Conservation (phyloP, 2,888 invertebrate genomes). For the Harmothoe impar region DNA sequence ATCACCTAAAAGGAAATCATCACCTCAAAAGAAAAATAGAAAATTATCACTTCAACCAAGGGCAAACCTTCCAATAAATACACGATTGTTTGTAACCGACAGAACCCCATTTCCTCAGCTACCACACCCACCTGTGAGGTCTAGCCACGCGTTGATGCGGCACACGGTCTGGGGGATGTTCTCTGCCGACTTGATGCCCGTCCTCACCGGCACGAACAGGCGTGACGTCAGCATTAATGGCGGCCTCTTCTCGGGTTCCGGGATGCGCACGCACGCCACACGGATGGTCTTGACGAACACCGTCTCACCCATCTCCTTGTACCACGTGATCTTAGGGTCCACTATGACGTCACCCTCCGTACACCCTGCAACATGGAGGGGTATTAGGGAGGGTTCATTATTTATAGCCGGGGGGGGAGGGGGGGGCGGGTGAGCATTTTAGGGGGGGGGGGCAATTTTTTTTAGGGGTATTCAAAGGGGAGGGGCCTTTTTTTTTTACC, state of each 20-base stretch:
- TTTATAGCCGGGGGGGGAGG: no score
- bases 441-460: no score
- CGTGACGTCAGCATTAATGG: neutral
- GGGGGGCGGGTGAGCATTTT: no score
- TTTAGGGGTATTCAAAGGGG: no score
- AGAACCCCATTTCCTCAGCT: neutral
- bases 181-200: conserved; percentile 3
- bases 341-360: conserved; percentile 12
- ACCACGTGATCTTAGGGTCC: conserved; percentile 36
- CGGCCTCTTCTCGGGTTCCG: neutral
- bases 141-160: conserved; percentile 24
- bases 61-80: no score
- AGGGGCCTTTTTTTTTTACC: no score
- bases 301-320: neutral
- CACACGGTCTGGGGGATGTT: neutral
- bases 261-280: neutral
- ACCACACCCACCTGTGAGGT: neutral
- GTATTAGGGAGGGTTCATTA: no score
- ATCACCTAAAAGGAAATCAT: no score
- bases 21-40: no score
- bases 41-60: no score
- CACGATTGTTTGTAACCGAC: no score
- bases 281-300: neutral
- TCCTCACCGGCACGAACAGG: conserved; percentile 27
- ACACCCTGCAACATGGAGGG: neutral